Percentiles rank a stretch among this genome's conserved stretches.
Evolutionary conservation across 2,113 vertebrate genomes (phyloP).

Genomic region (Cheirogaleus medius): DNA sequence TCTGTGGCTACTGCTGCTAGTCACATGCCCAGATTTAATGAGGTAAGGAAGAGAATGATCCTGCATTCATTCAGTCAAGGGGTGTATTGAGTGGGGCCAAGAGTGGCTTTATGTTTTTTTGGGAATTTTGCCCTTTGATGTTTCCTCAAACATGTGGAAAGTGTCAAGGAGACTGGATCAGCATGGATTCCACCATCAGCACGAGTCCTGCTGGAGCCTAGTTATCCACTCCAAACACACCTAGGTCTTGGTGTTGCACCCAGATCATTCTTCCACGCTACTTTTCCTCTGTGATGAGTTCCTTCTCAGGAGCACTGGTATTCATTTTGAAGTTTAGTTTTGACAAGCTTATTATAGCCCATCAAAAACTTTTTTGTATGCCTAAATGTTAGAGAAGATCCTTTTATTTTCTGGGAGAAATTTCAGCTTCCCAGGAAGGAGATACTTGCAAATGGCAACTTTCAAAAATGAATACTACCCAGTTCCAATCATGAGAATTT

Average conservation of each 20-base stretch:
- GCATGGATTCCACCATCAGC: background rate
- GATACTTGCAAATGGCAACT: background rate
- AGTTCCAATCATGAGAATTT: background rate
- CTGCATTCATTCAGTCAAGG: background rate
- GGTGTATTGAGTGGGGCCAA: background rate
- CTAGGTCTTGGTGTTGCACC: background rate
- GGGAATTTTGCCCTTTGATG: background rate
- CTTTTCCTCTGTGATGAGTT: background rate
- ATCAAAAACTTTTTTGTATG: background rate
- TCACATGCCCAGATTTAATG: background rate
- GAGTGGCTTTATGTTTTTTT: background rate
- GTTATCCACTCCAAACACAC: background rate
- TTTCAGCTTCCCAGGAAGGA: background rate
- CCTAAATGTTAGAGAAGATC: background rate
- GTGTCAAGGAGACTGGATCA: background rate
- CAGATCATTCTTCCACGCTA: background rate
- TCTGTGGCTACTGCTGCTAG: background rate
- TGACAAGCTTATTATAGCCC: background rate
- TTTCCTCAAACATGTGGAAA: background rate
- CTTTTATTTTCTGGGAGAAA: background rate
- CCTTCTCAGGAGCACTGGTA: background rate
- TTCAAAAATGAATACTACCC: background rate
- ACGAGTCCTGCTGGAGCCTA: background rate
- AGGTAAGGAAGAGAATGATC: background rate
- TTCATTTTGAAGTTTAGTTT: background rate